These are phyloP conservation scores for Ethmia dodecea DNA, from an alignment of 2,888 invertebrate genomes.

Conservation along the genomic window DNA sequence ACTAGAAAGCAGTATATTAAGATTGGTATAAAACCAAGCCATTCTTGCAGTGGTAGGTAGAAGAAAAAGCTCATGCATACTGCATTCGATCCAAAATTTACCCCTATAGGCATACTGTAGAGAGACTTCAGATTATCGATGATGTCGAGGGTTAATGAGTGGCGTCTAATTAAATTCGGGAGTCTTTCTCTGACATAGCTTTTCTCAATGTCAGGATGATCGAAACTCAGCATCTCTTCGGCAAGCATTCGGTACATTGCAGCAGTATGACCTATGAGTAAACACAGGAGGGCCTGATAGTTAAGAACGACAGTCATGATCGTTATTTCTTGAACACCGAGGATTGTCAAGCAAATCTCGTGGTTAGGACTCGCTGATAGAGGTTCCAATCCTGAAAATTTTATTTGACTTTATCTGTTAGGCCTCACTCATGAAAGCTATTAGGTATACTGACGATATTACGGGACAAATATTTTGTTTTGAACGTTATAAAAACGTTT, in stretches of 20 bases:
- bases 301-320: slow-evolving; percentile 40
- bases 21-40: slow-evolving; percentile 46
- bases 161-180: slow-evolving; percentile 36
- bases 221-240: slow-evolving; percentile 39
- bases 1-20: slow-evolving; percentile 47
- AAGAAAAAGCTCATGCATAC: slow-evolving; percentile 51
- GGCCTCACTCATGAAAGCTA: too few relatives aligned
- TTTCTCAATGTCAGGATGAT: slow-evolving; percentile 22
- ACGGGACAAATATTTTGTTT: too few relatives aligned
- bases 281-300: slow-evolving; percentile 47
- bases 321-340: slow-evolving; percentile 35
- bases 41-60: slow-evolving; percentile 42
- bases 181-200: slow-evolving; percentile 30
- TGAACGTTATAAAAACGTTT: too few relatives aligned
- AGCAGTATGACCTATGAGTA: slow-evolving; percentile 52
- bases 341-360: slow-evolving; percentile 40
- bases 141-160: slow-evolving; percentile 35
- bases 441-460: too few relatives aligned
- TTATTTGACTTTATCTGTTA: too few relatives aligned
- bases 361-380: slow-evolving; percentile 38
- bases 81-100: slow-evolving; percentile 53
- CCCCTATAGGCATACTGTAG: slow-evolving; percentile 53
- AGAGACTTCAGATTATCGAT: slow-evolving; percentile 39
- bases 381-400: slow-evolving; percentile 43
- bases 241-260: slow-evolving; percentile 48